Percentiles rank a stretch among this genome's conserved stretches.
Evolutionary conservation across 2,113 vertebrate species (phyloP).

Genomic region (Zosterops borbonicus): DNA sequence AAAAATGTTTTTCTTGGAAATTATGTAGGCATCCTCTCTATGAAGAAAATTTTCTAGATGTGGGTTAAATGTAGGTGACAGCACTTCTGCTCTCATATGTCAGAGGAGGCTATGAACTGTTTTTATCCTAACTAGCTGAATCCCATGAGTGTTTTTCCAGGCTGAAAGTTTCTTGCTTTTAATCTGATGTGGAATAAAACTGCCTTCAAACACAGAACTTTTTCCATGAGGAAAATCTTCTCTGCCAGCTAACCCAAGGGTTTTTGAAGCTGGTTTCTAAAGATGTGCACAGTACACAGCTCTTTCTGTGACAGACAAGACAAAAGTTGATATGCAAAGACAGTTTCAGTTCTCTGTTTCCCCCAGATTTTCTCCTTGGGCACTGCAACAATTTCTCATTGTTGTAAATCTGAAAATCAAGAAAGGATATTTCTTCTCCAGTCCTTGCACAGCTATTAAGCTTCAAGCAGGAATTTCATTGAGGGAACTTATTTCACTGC

Average conservation of each 20-base stretch:
- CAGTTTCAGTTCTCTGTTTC: background rate
- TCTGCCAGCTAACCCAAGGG: background rate
- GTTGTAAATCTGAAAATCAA: background rate
- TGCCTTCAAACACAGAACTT: slow-evolving; percentile 7
- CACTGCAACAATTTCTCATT: background rate
- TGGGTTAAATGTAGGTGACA: slow-evolving; percentile 44
- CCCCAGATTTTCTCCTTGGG: background rate
- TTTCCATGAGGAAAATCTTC: background rate
- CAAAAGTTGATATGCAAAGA: background rate
- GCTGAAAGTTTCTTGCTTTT: slow-evolving; percentile 9
- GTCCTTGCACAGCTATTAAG: background rate
- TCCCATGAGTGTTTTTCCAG: background rate
- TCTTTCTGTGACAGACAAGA: slow-evolving; percentile 4
- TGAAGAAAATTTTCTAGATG: slow-evolving; percentile 16
- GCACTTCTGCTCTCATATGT: slow-evolving; percentile 6
- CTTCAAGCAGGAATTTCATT: slow-evolving; percentile 8
- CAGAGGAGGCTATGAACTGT: background rate
- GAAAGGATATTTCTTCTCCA: background rate
- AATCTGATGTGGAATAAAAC: slow-evolving; percentile 17
- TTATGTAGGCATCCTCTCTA: background rate
- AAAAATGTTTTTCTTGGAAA: slow-evolving; percentile 27
- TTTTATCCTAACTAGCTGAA: slow-evolving; percentile 23
- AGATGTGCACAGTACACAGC: background rate
- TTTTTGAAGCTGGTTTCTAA: background rate
- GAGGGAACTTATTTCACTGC: background rate